Conservation (phyloP, 2,888 invertebrate species). For the Hofmannophila pseudospretella region DNA sequence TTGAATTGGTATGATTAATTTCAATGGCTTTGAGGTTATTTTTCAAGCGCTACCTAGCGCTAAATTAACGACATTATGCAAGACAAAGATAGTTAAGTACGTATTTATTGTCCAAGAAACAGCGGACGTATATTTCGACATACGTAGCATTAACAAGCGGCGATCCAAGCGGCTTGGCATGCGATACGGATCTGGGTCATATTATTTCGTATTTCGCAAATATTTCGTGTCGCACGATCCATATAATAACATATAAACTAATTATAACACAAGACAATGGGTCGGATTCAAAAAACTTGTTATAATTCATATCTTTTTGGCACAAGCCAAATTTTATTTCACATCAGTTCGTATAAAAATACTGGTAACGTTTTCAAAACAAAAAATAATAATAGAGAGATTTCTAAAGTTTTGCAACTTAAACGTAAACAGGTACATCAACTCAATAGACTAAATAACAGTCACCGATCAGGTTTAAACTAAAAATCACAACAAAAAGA, state of each 20-base stretch:
- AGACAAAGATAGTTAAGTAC: slow-evolving; percentile 19
- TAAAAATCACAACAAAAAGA: slow-evolving; percentile 53
- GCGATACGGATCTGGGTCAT: slow-evolving; percentile 60
- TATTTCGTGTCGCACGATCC: slow-evolving; percentile 42
- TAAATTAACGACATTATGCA: slow-evolving; percentile 10
- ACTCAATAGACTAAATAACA: slow-evolving; percentile 60
- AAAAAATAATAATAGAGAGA: slow-evolving; percentile 20
- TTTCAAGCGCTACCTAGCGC: too few relatives aligned
- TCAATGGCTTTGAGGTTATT: too few relatives aligned
- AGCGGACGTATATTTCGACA: slow-evolving; percentile 49
- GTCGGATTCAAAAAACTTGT: slow-evolving; percentile 31
- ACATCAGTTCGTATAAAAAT: slow-evolving; percentile 43
- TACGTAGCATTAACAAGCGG: slow-evolving; percentile 27
- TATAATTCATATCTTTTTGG: slow-evolving; percentile 35
- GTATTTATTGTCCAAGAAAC: slow-evolving; percentile 56
- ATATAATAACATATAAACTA: slow-evolving; percentile 37
- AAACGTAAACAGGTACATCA: slow-evolving; percentile 74
- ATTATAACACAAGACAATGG: slow-evolving; percentile 27
- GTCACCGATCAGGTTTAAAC: slow-evolving; percentile 51
- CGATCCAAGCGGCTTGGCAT: slow-evolving; percentile 45
- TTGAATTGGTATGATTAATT: too few relatives aligned
- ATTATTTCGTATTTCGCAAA: slow-evolving; percentile 65
- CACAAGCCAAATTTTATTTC: slow-evolving; percentile 49
- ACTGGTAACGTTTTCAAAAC: slow-evolving; percentile 37
- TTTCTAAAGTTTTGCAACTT: slow-evolving; percentile 39